phyloP scores from a whole-genome alignment of 1,140 invertebrate genomes.

The Drosophila bocki region DNA sequence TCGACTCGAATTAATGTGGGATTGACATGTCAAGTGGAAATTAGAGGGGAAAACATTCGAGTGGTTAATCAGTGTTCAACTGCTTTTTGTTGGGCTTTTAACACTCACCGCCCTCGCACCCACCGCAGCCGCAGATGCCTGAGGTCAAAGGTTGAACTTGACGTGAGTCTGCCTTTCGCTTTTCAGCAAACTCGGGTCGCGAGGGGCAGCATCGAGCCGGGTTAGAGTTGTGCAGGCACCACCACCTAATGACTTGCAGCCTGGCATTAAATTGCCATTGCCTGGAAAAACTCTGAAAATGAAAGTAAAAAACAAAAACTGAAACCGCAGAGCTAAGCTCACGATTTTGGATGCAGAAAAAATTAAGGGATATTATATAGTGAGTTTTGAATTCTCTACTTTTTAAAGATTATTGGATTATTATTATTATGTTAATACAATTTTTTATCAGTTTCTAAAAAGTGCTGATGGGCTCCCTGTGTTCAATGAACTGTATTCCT shows the following conservation, averaged over 20 bases:
- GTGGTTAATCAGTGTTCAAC: slow-evolving; percentile 45
- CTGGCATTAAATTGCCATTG: slow-evolving; percentile 45
- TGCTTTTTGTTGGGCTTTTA: slow-evolving; percentile 20
- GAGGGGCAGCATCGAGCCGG: slow-evolving; percentile 15
- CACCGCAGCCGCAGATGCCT: neutral
- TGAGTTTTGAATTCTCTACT: slow-evolving; percentile 31
- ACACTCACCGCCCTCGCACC: slow-evolving; percentile 18
- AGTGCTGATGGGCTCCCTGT: neutral
- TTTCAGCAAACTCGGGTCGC: slow-evolving; percentile 36
- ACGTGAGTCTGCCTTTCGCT: slow-evolving; percentile 58
- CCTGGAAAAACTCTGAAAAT: slow-evolving; percentile 52
- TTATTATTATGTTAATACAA: neutral
- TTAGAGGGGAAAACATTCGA: slow-evolving; percentile 43
- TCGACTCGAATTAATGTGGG: slow-evolving; percentile 31
- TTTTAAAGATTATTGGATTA: neutral
- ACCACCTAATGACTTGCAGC: slow-evolving; percentile 48
- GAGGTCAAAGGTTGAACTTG: slow-evolving; percentile 65
- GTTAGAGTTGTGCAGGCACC: slow-evolving; percentile 49
- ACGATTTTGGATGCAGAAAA: slow-evolving; percentile 53
- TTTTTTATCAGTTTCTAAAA: neutral
- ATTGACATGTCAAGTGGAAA: slow-evolving; percentile 60
- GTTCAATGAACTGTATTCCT: too few species aligned
- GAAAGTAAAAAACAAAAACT: slow-evolving; percentile 41
- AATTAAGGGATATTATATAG: neutral
- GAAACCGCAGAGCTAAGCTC: slow-evolving; percentile 36